Evolutionary conservation across 2,888 invertebrate genomes (phyloP), one percentile per base, ranked within the genome.

Genomic region (Macrophya alboannulata): DNA sequence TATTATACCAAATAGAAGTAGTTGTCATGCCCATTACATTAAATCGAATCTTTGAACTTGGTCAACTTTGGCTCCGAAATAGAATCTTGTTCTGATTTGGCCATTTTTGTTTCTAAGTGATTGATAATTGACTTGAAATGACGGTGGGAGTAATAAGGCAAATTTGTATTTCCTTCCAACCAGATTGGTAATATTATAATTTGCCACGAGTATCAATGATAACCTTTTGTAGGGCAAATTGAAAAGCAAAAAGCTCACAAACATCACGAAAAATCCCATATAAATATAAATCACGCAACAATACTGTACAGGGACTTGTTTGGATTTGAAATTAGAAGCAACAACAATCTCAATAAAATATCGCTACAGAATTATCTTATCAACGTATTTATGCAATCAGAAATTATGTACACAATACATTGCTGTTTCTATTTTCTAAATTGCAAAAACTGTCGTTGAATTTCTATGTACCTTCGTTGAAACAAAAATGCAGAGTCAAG

Each of bases 201-300:
- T 74, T 74, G 45, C 43, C 31, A 21, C 10, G 21, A 74, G 21
- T 74, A 74, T 74, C 43, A 74, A 74, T 25, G 72, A 74, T 74
- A 74, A 74, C 72, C 72, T 77, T 77, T 77, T 77, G 76, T 77
- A 77, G 76, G 51, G 51, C 76, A 77, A 31, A 77, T 77, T 77
- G 76, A 77, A 51, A 77, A 77, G 51, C 76, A 51, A 77, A 77
- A 77, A 77, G 76, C 76, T 48, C 51, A 77, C 48, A 77, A 77
- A 51, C 43, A 77, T 77, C 51, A 77, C 25, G 31, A 77, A 77
- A 51, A 74, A 45, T 37, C 37, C 37, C 37, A 68, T 68, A 68
- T 37, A 37, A 37, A 68, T 68, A 68, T 68, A 21, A 62, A 68
- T 37, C 68, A 21, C 21, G 45, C 10, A 74, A 45, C 17, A 74